phyloP scores from a whole-genome alignment of 2,113 vertebrate genomes.

The Micronycteris hirsuta region DNA sequence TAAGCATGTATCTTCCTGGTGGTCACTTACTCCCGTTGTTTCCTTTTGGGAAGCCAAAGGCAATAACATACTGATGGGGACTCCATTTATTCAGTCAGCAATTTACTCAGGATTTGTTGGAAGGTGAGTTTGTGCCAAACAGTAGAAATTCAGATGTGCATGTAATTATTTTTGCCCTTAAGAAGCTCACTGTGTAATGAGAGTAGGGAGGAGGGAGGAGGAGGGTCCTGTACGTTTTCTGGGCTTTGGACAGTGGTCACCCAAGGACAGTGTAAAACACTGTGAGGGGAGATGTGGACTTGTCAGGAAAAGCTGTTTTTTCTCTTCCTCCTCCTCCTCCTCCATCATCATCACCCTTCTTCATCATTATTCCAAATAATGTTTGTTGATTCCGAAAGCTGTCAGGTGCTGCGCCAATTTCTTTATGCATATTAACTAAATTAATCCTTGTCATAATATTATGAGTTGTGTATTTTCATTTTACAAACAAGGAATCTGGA shows the following conservation, averaged over 20 bases:
- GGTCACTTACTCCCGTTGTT: not conserved
- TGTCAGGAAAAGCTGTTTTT: not conserved
- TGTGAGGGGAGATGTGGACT: not conserved
- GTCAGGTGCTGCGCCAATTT: not conserved
- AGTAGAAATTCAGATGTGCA: not conserved
- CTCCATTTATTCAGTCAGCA: not conserved
- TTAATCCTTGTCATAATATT: not conserved
- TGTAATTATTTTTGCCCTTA: not conserved
- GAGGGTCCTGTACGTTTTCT: not conserved
- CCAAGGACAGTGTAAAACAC: too few relatives aligned
- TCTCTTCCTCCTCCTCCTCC: not conserved
- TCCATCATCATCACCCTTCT: not conserved
- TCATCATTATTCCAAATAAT: not conserved
- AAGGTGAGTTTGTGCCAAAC: not conserved
- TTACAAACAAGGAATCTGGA: not conserved
- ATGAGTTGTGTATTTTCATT: not conserved
- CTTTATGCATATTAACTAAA: not conserved
- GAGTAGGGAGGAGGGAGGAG: not conserved
- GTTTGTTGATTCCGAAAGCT: not conserved
- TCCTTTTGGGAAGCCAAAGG: not conserved
- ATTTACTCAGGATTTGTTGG: not conserved
- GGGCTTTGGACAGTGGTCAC: not conserved
- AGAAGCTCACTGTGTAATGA: not conserved
- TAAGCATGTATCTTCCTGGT: not conserved
- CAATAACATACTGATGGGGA: not conserved